These are phyloP conservation scores for Alentia gelatinosa DNA, from an alignment of 2,888 invertebrate genomes.

Conservation along the genomic window DNA sequence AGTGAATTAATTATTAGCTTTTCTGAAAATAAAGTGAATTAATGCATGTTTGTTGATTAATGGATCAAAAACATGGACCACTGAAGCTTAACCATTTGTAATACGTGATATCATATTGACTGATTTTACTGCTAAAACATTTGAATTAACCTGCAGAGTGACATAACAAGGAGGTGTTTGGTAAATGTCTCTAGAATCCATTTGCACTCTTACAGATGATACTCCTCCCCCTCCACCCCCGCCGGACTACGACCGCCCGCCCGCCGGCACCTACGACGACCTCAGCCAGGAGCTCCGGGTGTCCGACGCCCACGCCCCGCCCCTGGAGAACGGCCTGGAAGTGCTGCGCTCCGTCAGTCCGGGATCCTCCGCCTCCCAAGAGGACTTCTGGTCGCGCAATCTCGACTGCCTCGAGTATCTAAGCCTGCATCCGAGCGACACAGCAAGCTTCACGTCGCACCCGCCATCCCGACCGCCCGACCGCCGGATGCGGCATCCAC, in stretches of 20 bases:
- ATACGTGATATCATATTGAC: too few relatives aligned
- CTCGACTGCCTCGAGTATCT: conserved; percentile 53
- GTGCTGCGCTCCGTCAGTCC: conserved; percentile 8
- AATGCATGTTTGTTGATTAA: too few relatives aligned
- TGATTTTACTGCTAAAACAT: too few relatives aligned
- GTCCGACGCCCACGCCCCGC: neutral
- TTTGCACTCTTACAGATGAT: neutral
- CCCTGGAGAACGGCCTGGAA: conserved; percentile 38
- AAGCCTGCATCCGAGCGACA: conserved; percentile 49
- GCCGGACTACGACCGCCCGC: conserved; percentile 9
- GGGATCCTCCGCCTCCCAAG: conserved; percentile 28
- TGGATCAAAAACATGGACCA: too few relatives aligned
- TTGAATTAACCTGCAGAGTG: too few relatives aligned
- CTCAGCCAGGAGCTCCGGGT: conserved; percentile 37
- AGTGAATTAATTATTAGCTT: too few relatives aligned
- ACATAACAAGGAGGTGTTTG: too few relatives aligned
- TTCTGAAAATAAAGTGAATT: too few relatives aligned
- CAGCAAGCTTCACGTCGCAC: conserved; percentile 57
- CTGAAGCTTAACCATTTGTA: too few relatives aligned
- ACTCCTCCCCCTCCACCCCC: conserved; percentile 33
- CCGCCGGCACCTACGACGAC: conserved; percentile 49
- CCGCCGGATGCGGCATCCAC: neutral
- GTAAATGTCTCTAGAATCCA: too few relatives aligned
- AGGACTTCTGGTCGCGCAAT: conserved; percentile 54
- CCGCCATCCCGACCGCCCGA: neutral